phyloP scores from a whole-genome alignment of 2,113 vertebrate species.

The Leuciscus idus region DNA sequence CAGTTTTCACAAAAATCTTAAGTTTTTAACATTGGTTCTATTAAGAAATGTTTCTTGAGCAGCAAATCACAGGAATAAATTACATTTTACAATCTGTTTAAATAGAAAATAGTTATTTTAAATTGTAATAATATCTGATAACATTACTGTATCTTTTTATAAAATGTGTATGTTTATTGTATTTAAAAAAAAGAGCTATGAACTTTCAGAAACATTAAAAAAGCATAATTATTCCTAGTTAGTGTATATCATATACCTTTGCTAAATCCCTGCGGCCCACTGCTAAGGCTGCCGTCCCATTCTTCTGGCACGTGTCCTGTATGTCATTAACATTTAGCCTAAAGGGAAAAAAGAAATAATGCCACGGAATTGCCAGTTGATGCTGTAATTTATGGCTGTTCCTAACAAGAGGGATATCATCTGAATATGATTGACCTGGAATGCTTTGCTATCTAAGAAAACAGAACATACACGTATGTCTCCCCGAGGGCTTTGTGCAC shows the following conservation, averaged over 20 bases:
- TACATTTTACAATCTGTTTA: background rate
- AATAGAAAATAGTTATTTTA: background rate
- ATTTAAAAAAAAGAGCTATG: too few species aligned
- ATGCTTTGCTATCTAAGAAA: background rate
- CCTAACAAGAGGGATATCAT: background rate
- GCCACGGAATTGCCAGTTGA: background rate
- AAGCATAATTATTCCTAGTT: background rate
- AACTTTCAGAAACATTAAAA: background rate
- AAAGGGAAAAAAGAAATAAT: conserved; percentile 49
- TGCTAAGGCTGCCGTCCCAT: conserved; percentile 84
- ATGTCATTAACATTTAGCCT: conserved; percentile 93
- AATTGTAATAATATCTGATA: background rate
- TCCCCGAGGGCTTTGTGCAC: conserved; percentile 93
- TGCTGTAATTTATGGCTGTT: background rate
- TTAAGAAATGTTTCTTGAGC: background rate
- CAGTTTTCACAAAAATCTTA: background rate
- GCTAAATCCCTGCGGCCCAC: conserved; percentile 92
- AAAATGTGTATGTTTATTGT: too few species aligned
- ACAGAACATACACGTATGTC: conserved; percentile 84
- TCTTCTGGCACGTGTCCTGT: conserved; percentile 96
- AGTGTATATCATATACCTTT: conserved; percentile 77
- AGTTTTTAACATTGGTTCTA: background rate
- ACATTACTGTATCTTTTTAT: too few species aligned
- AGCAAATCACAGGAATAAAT: background rate
- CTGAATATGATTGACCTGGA: background rate